phyloP scores from a whole-genome alignment of 2,797 vertebrate species.

The Anguilla pacifica region DNA sequence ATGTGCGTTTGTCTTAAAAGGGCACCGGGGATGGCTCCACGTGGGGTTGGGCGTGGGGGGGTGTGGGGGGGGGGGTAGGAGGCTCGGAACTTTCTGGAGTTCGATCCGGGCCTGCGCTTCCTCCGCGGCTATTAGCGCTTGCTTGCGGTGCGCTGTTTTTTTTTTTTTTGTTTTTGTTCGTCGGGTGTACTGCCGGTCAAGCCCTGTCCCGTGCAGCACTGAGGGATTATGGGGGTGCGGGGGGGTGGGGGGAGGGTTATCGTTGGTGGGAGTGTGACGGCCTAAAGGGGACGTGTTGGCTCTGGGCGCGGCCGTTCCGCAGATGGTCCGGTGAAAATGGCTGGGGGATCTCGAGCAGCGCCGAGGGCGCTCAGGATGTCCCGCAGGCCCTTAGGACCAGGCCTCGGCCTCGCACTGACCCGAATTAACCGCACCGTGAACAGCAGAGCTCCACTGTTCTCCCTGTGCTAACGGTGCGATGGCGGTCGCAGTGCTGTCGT shows the following conservation, averaged over 20 bases:
- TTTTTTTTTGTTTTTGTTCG: not conserved
- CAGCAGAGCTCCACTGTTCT: not conserved
- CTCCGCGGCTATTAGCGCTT: not conserved
- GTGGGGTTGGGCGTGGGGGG: not conserved
- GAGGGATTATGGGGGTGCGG: not conserved
- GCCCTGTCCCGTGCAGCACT: not conserved
- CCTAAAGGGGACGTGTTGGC: not conserved
- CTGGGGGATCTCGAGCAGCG: not conserved
- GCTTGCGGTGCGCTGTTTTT: not conserved
- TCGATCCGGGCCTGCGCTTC: not conserved
- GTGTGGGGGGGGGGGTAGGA: not conserved
- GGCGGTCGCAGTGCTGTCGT: not conserved
- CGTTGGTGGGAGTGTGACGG: not conserved
- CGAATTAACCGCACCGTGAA: not conserved
- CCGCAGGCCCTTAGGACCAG: not conserved
- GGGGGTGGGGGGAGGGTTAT: not conserved
- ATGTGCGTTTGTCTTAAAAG: constrained; percentile 46
- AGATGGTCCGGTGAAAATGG: not conserved
- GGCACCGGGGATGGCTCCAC: constrained; percentile 22
- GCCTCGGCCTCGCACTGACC: not conserved
- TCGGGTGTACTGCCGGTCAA: not conserved
- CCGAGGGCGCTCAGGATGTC: not conserved
- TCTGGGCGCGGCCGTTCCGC: not conserved
- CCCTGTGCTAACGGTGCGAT: not conserved
- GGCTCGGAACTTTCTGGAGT: not conserved